Base-by-base conservation (phyloP, 2,113 vertebrate genomes). In the Cyprinus carpio region DNA sequence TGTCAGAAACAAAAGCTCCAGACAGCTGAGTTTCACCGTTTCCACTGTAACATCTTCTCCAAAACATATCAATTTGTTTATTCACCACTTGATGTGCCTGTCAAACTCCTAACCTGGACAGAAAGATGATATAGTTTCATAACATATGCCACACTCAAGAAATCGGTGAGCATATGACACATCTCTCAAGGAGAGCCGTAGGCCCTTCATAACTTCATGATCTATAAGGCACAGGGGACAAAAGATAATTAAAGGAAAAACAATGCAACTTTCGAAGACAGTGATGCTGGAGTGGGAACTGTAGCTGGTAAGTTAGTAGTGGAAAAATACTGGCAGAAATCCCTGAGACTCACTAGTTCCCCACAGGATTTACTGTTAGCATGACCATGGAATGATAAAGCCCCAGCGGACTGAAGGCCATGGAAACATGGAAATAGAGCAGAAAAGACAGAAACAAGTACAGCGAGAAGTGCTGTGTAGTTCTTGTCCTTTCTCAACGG, bases 351-450 rank as follows among this genome's bases (percentile, higher is more conserved):
- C 15, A 2, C n/a, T 4, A 76, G 27, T 56, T 12, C 49, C 77
- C 56, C 77, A 64, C 34, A 62, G 77, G 77, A 80, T 80, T 80
- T 60, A 43, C 0, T 1, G 15, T 60, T 62, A 80, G 77, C 11
- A 56, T 2, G 58, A 64, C 18, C 34, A 23, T 80, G 77, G 77
- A 80, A 80, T 80, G 77, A 80, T 80, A 58, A 80, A 64, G 58
- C 34, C 77, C 23, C n/a, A 29, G 58, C 9, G n/a, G 58, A 80
- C 54, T 13, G 34, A 80, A 43, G 58, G 31, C 27, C 49, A 51
- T 13, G 51, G 29, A 78, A 64, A 76, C 46, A 76, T 76, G 46
- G 49, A 76, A 62, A 80, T 43, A 64, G 77, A 62, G 56, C 77
- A 79, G 77, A 80, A 40, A 37, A 64, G 13, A 43, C 31, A 43